phyloP scores from a whole-genome alignment of 2,797 vertebrate species.

The Characodon lateralis region DNA sequence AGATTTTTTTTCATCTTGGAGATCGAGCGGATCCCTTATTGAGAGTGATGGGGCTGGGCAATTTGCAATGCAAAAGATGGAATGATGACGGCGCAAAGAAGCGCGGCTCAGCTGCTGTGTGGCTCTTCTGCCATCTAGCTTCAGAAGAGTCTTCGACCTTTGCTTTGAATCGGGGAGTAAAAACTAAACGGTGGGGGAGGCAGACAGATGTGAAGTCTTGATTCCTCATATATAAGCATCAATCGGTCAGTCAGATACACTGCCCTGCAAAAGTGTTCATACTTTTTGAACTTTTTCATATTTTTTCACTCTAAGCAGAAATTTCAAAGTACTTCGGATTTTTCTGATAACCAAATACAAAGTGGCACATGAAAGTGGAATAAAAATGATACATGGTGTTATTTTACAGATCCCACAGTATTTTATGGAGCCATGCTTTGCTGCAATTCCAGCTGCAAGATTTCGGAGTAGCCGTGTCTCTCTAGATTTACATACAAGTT shows the following conservation, averaged over 20 bases:
- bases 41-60: conserved; percentile 61
- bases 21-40: conserved; percentile 67
- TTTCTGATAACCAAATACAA: background rate
- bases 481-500: background rate
- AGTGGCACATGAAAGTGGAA: too few relatives aligned
- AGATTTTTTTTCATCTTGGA: conserved; percentile 62
- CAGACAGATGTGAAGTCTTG: conserved; percentile 29
- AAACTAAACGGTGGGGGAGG: conserved; percentile 1
- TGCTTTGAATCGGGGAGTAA: conserved; percentile 26
- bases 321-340: too few relatives aligned
- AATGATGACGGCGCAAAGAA: conserved; percentile 66
- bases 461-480: background rate
- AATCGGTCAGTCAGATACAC: conserved; percentile 13
- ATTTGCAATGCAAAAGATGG: conserved; percentile 75
- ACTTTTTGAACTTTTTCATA: background rate
- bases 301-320: background rate
- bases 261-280: background rate
- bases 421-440: background rate
- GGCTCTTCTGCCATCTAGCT: conserved; percentile 85
- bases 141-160: conserved; percentile 69
- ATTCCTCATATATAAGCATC: conserved; percentile 34
- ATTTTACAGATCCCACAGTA: background rate
- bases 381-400: too few relatives aligned
- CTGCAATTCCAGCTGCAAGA: background rate
- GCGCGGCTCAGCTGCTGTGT: conserved; percentile 67